Percentiles rank a stretch among this genome's conserved stretches.
Conservation (phyloP, 2,888 invertebrate genomes). For the Enchytraeus crypticus region DNA sequence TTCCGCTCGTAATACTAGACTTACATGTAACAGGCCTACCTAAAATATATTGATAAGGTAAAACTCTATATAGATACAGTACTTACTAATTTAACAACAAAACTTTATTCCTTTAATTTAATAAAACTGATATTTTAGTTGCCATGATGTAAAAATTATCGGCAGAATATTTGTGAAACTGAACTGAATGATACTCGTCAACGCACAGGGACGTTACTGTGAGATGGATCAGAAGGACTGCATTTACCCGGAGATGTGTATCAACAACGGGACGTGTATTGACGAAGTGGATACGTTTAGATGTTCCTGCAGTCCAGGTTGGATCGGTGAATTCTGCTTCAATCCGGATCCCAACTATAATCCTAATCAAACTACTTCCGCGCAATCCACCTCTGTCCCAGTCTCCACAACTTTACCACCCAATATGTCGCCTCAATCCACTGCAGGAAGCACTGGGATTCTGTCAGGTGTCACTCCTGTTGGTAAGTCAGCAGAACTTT, state of each 20-base stretch:
- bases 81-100: too few relatives aligned
- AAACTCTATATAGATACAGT: too few relatives aligned
- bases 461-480: neutral
- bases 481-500: too few relatives aligned
- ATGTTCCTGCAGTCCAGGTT: neutral
- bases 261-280: constrained; percentile 11
- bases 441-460: neutral
- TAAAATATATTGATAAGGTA: too few relatives aligned
- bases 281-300: neutral
- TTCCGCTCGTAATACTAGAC: too few relatives aligned
- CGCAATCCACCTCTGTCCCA: neutral
- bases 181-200: too few relatives aligned
- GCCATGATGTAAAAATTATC: too few relatives aligned
- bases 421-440: neutral
- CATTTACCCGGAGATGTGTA: constrained; percentile 4
- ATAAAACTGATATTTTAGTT: too few relatives aligned
- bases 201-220: constrained; percentile 11
- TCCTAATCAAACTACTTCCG: neutral
- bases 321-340: neutral
- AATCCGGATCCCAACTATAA: neutral
- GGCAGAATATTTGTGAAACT: too few relatives aligned
- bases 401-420: neutral
- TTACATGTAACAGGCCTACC: too few relatives aligned
- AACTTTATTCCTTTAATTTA: too few relatives aligned
- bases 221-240: constrained; percentile 16